Evolutionary conservation across 2,888 invertebrate genomes (phyloP), one percentile per base, ranked within the genome.

Genomic region (Rhingia campestris): DNA sequence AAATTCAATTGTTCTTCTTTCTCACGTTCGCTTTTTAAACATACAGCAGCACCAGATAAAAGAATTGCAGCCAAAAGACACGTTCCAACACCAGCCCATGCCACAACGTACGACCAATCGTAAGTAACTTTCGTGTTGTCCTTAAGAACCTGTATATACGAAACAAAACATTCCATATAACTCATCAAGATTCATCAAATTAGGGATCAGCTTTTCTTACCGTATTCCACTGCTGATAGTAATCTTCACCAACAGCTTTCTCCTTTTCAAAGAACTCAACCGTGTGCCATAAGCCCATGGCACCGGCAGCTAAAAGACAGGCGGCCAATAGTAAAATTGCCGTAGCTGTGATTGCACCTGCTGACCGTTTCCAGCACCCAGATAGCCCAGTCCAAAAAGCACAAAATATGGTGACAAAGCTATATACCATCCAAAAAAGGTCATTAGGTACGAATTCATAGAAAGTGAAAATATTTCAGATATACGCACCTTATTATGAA

Each of bases 71-170:
- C 95, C 92, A 98, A 93, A 91, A 98, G 94, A 90, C 97, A 95
- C 93, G 97, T 95, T 89, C 96, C 97, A 91, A 98, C 97, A 92
- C 98, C 98, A 92, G 97, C 96, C 98, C 98, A 98, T 92, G 98
- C 97, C 91, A 97, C 95, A 94, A 97, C 96, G 94, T 98, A 98
- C 89, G 98, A 98, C 98, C 98, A 98, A 92, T 97, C 98, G 93
- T 98, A 98, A 93, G 95, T 94, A 90, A 96, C 94, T 93, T 95
- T 94, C 88, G 96, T 94, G 92, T 96, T 95, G 91, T 96, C 96
- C 92, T 95, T 95, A 91, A 97, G 95, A 92, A 96, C 95, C 97
- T 97, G 93, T 22, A 22, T 22, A 22, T 22, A 22, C 49, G 92
- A 80, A 37, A 35, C 3, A 33, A 14, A 41, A 61, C 32, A 32